Percentiles rank a stretch among this genome's conserved stretches.
These are phyloP conservation scores for Dendrophyllia cribrosa DNA, from an alignment of 64 coral and sea anemone genomes.

Conservation along the genomic window DNA sequence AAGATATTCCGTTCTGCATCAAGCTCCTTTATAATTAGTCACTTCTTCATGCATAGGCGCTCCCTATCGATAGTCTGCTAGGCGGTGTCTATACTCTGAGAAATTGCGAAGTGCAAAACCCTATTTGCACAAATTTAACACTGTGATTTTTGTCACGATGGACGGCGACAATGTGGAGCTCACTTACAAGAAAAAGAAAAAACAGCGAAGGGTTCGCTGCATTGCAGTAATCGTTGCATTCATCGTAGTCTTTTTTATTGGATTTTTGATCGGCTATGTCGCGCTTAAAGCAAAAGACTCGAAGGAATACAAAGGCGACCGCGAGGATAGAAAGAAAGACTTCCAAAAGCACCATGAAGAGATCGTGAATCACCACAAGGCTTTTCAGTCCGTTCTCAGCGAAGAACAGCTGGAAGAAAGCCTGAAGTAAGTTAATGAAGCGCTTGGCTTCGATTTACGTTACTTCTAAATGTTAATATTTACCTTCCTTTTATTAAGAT, in stretches of 20 bases:
- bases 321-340: background rate
- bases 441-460: no score
- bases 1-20: no score
- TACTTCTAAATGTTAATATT: no score
- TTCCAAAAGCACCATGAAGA: background rate
- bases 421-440: constrained; percentile 45
- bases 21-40: no score
- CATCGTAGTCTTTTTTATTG: constrained; percentile 55
- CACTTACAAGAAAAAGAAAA: constrained; percentile 61
- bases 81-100: no score
- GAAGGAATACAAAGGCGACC: background rate
- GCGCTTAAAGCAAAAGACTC: background rate
- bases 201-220: constrained; percentile 40
- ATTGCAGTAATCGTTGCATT: constrained; percentile 41
- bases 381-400: constrained; percentile 33
- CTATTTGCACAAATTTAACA: no score
- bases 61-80: no score
- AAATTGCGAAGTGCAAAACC: no score
- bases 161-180: background rate
- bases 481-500: no score
- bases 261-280: constrained; percentile 80
- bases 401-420: constrained; percentile 45
- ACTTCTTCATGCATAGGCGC: no score
- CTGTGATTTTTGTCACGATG: background rate
- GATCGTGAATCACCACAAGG: background rate